Conservation (phyloP, 2,797 vertebrate genomes). For the Darevskia nairensis region DNA sequence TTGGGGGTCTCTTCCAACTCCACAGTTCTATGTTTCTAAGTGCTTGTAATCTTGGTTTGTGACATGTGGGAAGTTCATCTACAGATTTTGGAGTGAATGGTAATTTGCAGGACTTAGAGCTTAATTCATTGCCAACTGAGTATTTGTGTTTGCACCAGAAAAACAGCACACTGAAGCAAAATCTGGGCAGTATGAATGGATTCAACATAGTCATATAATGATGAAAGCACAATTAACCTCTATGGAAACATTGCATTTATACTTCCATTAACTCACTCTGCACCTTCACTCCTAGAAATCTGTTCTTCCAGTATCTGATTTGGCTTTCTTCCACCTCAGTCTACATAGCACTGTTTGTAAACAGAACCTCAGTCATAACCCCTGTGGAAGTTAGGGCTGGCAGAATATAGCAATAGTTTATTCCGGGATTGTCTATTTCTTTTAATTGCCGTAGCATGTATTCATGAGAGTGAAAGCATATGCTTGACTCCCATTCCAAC, state of each 20-base stretch:
- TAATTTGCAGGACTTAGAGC: background rate
- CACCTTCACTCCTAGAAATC: background rate
- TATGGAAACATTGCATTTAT: background rate
- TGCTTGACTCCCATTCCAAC: background rate
- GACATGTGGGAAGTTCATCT: background rate
- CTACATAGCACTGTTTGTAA: background rate
- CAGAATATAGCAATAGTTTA: background rate
- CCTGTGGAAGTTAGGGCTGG: background rate
- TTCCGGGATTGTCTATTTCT: background rate
- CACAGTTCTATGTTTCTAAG: too few relatives aligned
- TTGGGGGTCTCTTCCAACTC: too few relatives aligned
- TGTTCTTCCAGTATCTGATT: background rate
- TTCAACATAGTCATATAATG: background rate
- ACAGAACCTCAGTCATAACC: background rate
- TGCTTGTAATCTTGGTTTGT: conserved; percentile 3
- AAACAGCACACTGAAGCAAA: background rate
- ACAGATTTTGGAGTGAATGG: background rate
- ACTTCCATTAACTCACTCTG: too few relatives aligned
- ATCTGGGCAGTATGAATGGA: background rate
- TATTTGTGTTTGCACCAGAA: background rate
- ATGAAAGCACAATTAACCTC: background rate
- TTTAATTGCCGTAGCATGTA: background rate
- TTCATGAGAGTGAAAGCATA: background rate
- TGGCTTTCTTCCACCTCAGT: background rate
- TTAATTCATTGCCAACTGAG: background rate